Evolutionary conservation across 92 coral and sea anemone species (phyloP), one percentile per base, ranked within the genome.

Genomic region (Siderastrea radians): DNA sequence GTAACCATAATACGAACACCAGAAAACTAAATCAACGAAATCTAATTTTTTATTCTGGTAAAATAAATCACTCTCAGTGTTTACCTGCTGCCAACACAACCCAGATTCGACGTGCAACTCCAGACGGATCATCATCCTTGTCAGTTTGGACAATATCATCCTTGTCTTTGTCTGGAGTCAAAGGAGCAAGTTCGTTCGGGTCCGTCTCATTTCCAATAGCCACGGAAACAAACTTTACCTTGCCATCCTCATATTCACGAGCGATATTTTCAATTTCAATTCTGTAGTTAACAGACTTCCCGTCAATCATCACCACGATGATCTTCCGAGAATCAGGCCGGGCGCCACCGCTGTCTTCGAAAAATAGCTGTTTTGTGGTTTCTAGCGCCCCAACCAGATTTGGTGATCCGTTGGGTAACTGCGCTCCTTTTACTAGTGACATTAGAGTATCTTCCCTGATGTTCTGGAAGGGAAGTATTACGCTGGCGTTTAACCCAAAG

Each of bases 291-390:
- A 61, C 73, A 61, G 93, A 77, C 81, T 68, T 82, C 50, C 83
- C 79, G 83, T 97, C 96, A 13, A 89, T 85, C 91, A 97, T 92
- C 1, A 97, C 77, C 0, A 97, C 96, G 53, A 97, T 75, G 7
- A 90, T 92, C 79, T 94, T 97, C 50, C 87, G 85, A 7, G 98
- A 95, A 69, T 88, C 88, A 10, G 94, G 94, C 46, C 99, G 89
- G 8, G 94, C 86, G 7, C 99, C 99, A 53, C 93, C 88, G 43
- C 83, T 55, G 3, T 79, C 81, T 11, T n/a, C 9, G 74, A 91
- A 68, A 84, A 97, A 97, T 62, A 93, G 86, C 83, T 79, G 74
- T 46, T 71, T 87, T 19, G 98, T 93, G 48, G 77, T 68, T 6
- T 86, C 65, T 49, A 95, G 86, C 46, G 92, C 93, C 59, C 78